phyloP scores from a whole-genome alignment of 2,888 invertebrate species.

The Seira ritae region DNA sequence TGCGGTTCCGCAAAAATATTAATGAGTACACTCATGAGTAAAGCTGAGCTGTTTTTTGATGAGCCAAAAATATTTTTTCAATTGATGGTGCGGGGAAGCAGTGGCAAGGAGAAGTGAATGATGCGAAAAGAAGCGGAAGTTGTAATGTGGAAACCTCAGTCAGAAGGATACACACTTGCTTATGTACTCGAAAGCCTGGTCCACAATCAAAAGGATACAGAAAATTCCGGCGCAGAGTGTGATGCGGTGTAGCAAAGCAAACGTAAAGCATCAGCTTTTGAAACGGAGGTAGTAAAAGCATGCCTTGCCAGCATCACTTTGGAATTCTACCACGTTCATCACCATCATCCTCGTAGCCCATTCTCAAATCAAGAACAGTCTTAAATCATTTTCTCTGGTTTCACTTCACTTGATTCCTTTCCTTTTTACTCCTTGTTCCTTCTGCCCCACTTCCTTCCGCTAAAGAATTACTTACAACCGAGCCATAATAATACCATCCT shows the following conservation, averaged over 20 bases:
- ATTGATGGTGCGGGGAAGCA: too few species aligned
- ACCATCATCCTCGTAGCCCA: slow-evolving; percentile 14
- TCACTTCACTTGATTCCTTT: slow-evolving; percentile 53
- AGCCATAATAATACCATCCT: too few species aligned
- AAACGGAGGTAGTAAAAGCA: too few species aligned
- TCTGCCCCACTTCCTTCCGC: slow-evolving; percentile 55
- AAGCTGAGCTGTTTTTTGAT: background rate
- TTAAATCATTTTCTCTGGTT: slow-evolving; percentile 60
- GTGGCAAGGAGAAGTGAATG: slow-evolving; percentile 15
- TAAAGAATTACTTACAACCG: slow-evolving; percentile 7
- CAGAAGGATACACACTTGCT: background rate
- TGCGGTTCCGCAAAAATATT: background rate
- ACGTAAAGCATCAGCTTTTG: background rate
- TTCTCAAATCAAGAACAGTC: slow-evolving; percentile 36
- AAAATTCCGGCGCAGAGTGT: too few species aligned
- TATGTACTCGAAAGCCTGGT: background rate
- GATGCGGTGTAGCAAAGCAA: slow-evolving; percentile 22
- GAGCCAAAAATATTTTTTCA: too few species aligned
- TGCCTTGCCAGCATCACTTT: too few species aligned
- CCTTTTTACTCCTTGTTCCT: slow-evolving; percentile 37
- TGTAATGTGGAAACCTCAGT: background rate
- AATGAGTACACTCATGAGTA: background rate
- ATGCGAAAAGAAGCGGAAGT: slow-evolving; percentile 17
- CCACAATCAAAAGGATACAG: slow-evolving; percentile 6
- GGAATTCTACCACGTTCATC: background rate